Percentiles rank a stretch among this genome's conserved stretches.
These are phyloP conservation scores for Drosophila prostipennis DNA, from an alignment of 2,888 invertebrate species.

Conservation along the genomic window DNA sequence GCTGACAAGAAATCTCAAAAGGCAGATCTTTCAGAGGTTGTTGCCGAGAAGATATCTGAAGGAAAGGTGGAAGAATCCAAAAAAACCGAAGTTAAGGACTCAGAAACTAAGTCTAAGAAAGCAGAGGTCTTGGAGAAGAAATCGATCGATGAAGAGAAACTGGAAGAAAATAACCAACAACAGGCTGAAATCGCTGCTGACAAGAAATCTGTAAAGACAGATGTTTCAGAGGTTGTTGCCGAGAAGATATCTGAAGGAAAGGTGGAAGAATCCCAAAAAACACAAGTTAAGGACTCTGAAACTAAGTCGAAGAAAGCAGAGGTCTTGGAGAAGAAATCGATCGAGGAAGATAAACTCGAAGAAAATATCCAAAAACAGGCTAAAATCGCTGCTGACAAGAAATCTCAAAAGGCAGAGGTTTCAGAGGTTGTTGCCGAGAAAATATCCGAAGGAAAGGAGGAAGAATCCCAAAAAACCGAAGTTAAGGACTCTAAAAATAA, in stretches of 20 bases:
- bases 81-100: not conserved
- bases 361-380: slow-evolving; percentile 5
- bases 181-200: not conserved
- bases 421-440: slow-evolving; percentile 2
- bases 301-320: slow-evolving; percentile 2
- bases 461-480: slow-evolving; percentile 5
- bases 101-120: slow-evolving; percentile 1
- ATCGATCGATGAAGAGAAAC: slow-evolving; percentile 4
- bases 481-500: slow-evolving; percentile 19
- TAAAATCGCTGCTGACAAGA: slow-evolving; percentile 31
- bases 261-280: slow-evolving; percentile 14
- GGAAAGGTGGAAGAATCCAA: not conserved
- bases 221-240: not conserved
- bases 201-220: not conserved
- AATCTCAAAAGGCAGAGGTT: slow-evolving; percentile 29
- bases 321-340: slow-evolving; percentile 3
- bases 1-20: not conserved
- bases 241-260: slow-evolving; percentile 43
- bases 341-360: slow-evolving; percentile 5
- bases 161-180: slow-evolving; percentile 30
- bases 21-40: not conserved
- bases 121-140: slow-evolving; percentile 15
- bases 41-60: not conserved
- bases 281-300: slow-evolving; percentile 8
- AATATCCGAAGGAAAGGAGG: slow-evolving; percentile 38